These are phyloP conservation scores for Dascillus cervinus DNA, from an alignment of 2,888 invertebrate genomes.

Conservation along the genomic window DNA sequence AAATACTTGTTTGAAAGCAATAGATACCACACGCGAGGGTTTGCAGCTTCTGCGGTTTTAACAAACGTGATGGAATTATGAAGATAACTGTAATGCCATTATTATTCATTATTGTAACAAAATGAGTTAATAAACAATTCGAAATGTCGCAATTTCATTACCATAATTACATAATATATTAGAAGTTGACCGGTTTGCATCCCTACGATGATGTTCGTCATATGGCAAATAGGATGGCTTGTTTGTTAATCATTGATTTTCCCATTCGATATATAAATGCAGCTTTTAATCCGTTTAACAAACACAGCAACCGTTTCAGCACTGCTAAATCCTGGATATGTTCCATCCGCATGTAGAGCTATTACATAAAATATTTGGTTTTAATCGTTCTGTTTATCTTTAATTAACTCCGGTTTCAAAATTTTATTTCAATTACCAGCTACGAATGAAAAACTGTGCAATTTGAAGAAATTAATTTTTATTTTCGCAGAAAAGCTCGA, in stretches of 20 bases:
- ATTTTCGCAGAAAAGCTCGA: too few relatives aligned
- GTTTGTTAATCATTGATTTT: slow-evolving; percentile 27
- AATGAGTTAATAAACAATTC: too few relatives aligned
- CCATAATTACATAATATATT: background rate
- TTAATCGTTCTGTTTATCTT: background rate
- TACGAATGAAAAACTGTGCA: too few relatives aligned
- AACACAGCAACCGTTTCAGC: slow-evolving; percentile 15
- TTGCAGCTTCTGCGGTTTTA: too few relatives aligned
- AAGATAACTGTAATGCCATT: too few relatives aligned
- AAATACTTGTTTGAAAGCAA: too few relatives aligned
- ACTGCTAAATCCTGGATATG: background rate
- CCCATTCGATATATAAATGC: slow-evolving; percentile 26
- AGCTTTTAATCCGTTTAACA: slow-evolving; percentile 24
- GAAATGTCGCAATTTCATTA: background rate
- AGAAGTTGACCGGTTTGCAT: background rate
- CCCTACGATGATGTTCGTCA: background rate
- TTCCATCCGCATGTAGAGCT: background rate
- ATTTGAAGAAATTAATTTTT: too few relatives aligned
- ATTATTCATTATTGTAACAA: too few relatives aligned
- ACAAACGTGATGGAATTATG: too few relatives aligned
- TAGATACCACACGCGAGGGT: too few relatives aligned
- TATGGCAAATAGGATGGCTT: slow-evolving; percentile 15
- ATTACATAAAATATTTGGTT: background rate
- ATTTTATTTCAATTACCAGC: too few relatives aligned
- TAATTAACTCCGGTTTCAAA: too few relatives aligned